Evolutionary conservation across 2,797 vertebrate species (phyloP).

Genomic region (Enteromius paludinosus): DNA sequence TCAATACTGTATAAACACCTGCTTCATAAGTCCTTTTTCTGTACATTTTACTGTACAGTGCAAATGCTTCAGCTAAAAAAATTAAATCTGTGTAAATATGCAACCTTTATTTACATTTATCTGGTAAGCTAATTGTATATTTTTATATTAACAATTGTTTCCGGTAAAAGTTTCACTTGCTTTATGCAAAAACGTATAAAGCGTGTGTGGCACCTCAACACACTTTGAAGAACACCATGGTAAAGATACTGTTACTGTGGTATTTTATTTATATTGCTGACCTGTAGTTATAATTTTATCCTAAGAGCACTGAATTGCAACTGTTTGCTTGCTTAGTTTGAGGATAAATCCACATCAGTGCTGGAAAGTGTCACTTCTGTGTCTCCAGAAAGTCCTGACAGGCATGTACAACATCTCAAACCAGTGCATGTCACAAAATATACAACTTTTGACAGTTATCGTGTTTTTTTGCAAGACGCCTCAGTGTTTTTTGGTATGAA

Average conservation of each 20-base stretch:
- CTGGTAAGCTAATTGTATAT: neutral
- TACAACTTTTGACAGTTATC: conserved; percentile 16
- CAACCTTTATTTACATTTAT: neutral
- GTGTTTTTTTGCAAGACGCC: conserved; percentile 10
- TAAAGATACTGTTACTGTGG: neutral
- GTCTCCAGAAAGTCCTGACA: neutral
- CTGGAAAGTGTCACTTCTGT: conserved; percentile 5
- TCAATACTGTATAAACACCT: neutral
- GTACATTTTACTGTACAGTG: neutral
- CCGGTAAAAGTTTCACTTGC: neutral
- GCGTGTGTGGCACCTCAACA: neutral
- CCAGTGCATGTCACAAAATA: neutral
- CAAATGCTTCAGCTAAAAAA: neutral
- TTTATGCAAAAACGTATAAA: neutral
- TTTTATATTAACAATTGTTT: neutral
- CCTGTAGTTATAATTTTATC: neutral
- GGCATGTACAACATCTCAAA: neutral
- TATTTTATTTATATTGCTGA: neutral
- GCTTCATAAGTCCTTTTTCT: neutral
- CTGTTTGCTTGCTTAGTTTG: conserved; percentile 5
- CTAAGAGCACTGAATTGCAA: neutral
- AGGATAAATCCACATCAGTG: conserved; percentile 14
- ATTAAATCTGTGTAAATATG: neutral
- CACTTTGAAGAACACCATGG: neutral
- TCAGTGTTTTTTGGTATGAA: neutral